A percentile compares a stretch with the other conserved stretches of the same genome.
These are phyloP conservation scores for Ennomos fuscantarius DNA, from an alignment of 2,888 invertebrate species.

Conservation along the genomic window DNA sequence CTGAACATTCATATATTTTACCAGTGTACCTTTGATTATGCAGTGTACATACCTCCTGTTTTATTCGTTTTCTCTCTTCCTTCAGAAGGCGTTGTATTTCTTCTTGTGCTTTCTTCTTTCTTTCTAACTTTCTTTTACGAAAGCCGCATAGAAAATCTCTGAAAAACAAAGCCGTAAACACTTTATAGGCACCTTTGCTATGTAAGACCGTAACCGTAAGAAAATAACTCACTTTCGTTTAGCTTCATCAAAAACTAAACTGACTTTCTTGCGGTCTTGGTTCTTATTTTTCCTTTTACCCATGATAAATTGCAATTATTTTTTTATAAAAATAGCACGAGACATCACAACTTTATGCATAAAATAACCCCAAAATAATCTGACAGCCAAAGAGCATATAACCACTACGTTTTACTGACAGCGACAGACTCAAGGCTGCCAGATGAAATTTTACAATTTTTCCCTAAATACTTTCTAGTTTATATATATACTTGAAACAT, in stretches of 20 bases:
- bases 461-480: too few species aligned
- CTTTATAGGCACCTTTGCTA: background rate
- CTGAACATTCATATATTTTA: too few species aligned
- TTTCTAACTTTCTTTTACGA: slow-evolving; percentile 91
- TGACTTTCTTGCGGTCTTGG: slow-evolving; percentile 66
- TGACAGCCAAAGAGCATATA: too few species aligned
- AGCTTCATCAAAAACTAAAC: slow-evolving; percentile 74
- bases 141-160: slow-evolving; percentile 94
- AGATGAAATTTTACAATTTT: too few species aligned
- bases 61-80: slow-evolving; percentile 90
- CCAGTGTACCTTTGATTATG: too few species aligned
- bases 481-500: too few species aligned
- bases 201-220: background rate
- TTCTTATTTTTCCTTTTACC: slow-evolving; percentile 69
- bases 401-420: too few species aligned
- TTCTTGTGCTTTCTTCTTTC: slow-evolving; percentile 90
- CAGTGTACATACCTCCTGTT: slow-evolving; percentile 85
- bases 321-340: background rate
- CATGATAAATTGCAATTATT: slow-evolving; percentile 48
- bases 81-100: slow-evolving; percentile 89
- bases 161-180: slow-evolving; percentile 40
- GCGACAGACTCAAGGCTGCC: too few species aligned
- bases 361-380: too few species aligned
- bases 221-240: slow-evolving; percentile 66
- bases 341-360: too few species aligned